These are phyloP conservation scores for Amiota mariae DNA, from an alignment of 2,888 invertebrate species.

Conservation along the genomic window DNA sequence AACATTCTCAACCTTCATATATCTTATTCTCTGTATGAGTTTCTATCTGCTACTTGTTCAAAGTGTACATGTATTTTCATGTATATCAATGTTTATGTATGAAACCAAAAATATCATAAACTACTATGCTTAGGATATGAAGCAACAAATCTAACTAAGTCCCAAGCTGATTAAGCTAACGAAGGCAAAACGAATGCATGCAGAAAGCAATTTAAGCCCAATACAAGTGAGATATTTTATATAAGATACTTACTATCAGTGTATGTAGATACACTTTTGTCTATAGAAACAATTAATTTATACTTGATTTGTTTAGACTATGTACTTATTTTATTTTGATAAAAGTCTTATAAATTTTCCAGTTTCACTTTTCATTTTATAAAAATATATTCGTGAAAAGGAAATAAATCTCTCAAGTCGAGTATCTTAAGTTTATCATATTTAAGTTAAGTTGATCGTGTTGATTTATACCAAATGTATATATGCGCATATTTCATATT, in stretches of 20 bases:
- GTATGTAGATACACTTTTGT: too few species aligned
- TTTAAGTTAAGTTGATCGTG: conserved; percentile 43
- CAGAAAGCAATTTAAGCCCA: neutral
- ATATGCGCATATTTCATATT: conserved; percentile 58
- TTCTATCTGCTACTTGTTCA: too few species aligned
- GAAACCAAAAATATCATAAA: neutral
- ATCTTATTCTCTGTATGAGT: too few species aligned
- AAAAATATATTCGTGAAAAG: neutral
- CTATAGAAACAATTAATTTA: neutral
- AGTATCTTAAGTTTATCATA: neutral
- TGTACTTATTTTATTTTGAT: neutral
- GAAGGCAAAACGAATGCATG: neutral
- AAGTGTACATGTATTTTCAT: too few species aligned
- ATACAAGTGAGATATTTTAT: neutral
- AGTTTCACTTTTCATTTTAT: conserved; percentile 23
- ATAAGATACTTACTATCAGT: neutral
- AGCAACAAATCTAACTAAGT: conserved; percentile 14
- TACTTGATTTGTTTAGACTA: neutral
- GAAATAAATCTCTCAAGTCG: conserved; percentile 12
- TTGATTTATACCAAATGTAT: conserved; percentile 52
- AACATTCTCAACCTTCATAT: neutral
- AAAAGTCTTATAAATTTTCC: conserved; percentile 2
- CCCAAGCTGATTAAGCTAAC: conserved; percentile 17
- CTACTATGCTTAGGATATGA: neutral
- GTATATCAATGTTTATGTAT: neutral